phyloP scores from a whole-genome alignment of 2,113 vertebrate genomes.

The Balaeniceps rex region DNA sequence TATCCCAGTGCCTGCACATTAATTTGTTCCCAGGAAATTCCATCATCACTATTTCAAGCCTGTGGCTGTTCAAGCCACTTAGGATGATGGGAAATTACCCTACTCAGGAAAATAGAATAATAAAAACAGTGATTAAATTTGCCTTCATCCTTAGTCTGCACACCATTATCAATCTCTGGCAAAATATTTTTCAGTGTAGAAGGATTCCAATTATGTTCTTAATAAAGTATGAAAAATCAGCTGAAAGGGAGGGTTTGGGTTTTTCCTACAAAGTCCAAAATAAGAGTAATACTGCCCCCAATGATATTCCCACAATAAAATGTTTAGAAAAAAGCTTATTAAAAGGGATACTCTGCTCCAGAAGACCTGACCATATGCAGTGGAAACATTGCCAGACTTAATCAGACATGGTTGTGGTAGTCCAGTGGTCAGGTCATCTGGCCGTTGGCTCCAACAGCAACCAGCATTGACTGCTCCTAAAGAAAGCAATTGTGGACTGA shows the following conservation, averaged over 20 bases:
- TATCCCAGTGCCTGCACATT: conserved; percentile 15
- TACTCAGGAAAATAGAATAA: conserved; percentile 8
- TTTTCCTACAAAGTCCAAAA: neutral
- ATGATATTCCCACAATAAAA: neutral
- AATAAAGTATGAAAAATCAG: neutral
- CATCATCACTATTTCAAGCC: conserved; percentile 34
- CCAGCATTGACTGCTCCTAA: neutral
- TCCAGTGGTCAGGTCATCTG: neutral
- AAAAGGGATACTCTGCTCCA: neutral
- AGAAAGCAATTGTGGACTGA: neutral
- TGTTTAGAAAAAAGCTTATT: neutral
- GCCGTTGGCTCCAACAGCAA: neutral
- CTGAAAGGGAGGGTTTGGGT: neutral
- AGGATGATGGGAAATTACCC: conserved; percentile 23
- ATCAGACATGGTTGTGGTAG: neutral
- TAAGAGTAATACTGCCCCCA: neutral
- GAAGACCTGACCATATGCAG: neutral
- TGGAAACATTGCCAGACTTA: neutral
- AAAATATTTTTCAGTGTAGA: neutral
- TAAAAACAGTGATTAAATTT: conserved; percentile 31
- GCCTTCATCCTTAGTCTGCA: neutral
- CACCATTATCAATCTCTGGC: neutral
- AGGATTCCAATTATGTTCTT: neutral
- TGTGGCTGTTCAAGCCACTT: neutral
- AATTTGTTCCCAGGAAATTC: conserved; percentile 56